phyloP scores from a whole-genome alignment of 2,888 invertebrate species.

The Tortricodes alternella region DNA sequence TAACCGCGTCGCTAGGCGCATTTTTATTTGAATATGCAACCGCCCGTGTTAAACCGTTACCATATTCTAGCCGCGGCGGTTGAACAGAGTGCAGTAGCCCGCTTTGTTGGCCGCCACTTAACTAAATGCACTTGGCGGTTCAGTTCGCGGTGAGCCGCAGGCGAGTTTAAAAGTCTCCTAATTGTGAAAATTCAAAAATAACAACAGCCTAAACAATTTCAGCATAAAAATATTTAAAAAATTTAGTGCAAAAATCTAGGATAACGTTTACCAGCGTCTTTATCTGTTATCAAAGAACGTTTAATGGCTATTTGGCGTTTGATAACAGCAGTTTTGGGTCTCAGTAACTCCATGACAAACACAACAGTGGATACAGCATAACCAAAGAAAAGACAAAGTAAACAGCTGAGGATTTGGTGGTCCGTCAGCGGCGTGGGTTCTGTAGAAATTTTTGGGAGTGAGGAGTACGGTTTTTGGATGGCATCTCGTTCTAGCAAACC shows the following conservation, averaged over 20 bases:
- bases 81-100: no score
- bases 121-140: no score
- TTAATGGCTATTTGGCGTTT: slow-evolving; percentile 2
- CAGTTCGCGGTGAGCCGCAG: no score
- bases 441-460: slow-evolving; percentile 37
- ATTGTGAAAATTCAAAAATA: no score
- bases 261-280: slow-evolving; percentile 2
- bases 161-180: no score
- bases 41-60: no score
- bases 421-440: slow-evolving; percentile 56
- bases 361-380: slow-evolving; percentile 48
- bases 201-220: neutral
- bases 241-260: slow-evolving; percentile 18
- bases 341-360: slow-evolving; percentile 52
- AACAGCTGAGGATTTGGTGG: slow-evolving; percentile 56
- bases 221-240: neutral
- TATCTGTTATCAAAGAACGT: slow-evolving; percentile 4
- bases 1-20: no score
- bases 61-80: no score
- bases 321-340: slow-evolving; percentile 37
- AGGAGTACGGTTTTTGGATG: slow-evolving; percentile 40
- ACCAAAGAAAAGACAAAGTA: slow-evolving; percentile 55
- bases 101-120: no score
- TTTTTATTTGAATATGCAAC: no score
- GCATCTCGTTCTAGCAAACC: slow-evolving; percentile 55